A percentile compares a stretch with the other conserved stretches of the same genome.
Evolutionary conservation across 2,888 invertebrate species (phyloP).

Genomic region (Venusia cambrica): DNA sequence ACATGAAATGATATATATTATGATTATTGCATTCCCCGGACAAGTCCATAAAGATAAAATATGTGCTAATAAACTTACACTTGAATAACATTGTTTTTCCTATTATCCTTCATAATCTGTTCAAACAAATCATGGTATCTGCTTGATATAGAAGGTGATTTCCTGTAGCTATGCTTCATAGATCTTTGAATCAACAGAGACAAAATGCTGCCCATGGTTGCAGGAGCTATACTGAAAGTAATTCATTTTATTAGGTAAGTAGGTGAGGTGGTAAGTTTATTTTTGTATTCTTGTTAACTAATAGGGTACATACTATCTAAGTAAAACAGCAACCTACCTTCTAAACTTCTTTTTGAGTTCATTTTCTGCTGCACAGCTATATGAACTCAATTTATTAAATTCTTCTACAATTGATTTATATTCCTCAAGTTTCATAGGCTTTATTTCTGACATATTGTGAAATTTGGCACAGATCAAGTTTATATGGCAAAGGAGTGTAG

Average conservation of each 20-base stretch:
- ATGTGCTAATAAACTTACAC: conserved; percentile 72
- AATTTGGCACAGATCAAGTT: no score
- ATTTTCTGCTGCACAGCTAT: conserved; percentile 82
- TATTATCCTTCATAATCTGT: conserved; percentile 67
- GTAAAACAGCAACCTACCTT: conserved; percentile 58
- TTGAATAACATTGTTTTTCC: conserved; percentile 82
- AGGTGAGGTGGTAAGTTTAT: no score
- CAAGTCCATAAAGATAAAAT: no score
- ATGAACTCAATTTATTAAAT: conserved; percentile 78
- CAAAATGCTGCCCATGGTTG: conserved; percentile 86
- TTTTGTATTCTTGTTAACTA: no score
- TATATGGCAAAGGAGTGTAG: no score
- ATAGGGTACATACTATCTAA: no score
- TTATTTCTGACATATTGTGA: conserved; percentile 32
- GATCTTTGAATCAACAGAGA: conserved; percentile 83
- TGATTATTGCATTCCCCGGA: no score
- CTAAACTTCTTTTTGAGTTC: conserved; percentile 80
- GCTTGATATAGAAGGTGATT: conserved; percentile 79
- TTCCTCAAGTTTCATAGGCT: conserved; percentile 59
- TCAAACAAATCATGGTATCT: conserved; percentile 79
- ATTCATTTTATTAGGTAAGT: no score
- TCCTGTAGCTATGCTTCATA: conserved; percentile 83
- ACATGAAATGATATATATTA: no score
- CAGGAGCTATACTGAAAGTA: conserved; percentile 80
- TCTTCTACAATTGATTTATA: conserved; percentile 79